Base-by-base conservation (phyloP, 2,888 invertebrate species). In the Cinara cedri region DNA sequence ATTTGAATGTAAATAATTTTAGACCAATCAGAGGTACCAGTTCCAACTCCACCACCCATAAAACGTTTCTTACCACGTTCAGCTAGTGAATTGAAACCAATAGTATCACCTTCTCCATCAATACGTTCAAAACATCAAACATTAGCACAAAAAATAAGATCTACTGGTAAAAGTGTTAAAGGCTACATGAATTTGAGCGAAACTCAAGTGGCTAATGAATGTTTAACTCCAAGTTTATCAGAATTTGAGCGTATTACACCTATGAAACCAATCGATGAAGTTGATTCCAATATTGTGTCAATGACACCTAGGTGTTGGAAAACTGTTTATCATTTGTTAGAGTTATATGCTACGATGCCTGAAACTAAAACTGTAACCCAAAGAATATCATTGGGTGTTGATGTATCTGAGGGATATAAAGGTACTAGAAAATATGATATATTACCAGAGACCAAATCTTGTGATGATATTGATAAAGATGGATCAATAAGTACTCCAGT, bases 261-360 rank as follows among this genome's bases (percentile, higher is more conserved):
- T 49, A 78, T 78, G 76, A 78, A 78, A 57, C 76, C 76, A 6
- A 78, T 78, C 10, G 76, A 78, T 42, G 76, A 78, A 60, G 68
- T 68, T 16, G 60, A 78, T 60, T 78, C 76, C 10, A 93, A 93
- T 0, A 89, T 91, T 84, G 88, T 90, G 49, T 87, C 89, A 66
- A 82, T 88, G 82, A 90, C 90, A 3, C 95, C 95, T 14, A 90
- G 93, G 83, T 97, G 97, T 85, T 98, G 97, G 97, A 92, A 94
- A 85, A 97, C 96, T 0, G 92, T 98, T 83, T 96, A 96, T 86
- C 92, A 95, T 85, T 88, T 98, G 82, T 87, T 98, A 78, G 96
- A 97, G 84, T 87, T 97, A 72, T 98, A 98, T 85, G 96, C 96
- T 9, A 95, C 94, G 70, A 94, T 95, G 91, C 96, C 97, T 0